Evolutionary conservation across 2,113 vertebrate species (phyloP), one percentile per base, ranked within the genome.

Genomic region (Carlito syrichta): DNA sequence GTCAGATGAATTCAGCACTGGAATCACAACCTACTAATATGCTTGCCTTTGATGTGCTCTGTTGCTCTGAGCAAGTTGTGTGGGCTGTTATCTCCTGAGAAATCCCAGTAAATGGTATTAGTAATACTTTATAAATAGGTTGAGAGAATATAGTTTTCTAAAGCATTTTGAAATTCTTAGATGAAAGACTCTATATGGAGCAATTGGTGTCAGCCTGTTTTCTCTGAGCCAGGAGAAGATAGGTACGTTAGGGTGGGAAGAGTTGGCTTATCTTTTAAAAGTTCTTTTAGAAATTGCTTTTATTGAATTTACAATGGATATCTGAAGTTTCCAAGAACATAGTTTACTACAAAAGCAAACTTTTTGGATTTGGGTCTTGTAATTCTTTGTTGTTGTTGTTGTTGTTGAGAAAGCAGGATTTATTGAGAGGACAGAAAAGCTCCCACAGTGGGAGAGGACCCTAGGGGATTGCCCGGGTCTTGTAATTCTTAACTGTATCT

Each of bases 1-100:
- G 35, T 8, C 83, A 62, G 68, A 20, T 69, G 48, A 69, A 89
- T 82, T 86, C 25, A 77, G 62, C 38, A 27, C 35, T 79, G 69
- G 94, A 86, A 71, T 86, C 43, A 71, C 35, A 68, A 20, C 38
- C 76, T 85, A 85, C n/a, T 93, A 50, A 76, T 32, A n/a, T 81
- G 5, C 90, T 66, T 81, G 91, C 86, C 78, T 92, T n/a, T 54
- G 20, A n/a, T 84, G 76, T 81, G 95, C 76, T 76, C 43, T 60
- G 4, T 91, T 78, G 87, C 87, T 81, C 68, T 14, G 6, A 66
- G 93, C 45, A 91, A 60, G 43, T 81, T 90, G 52, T 84, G 88
- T 94, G 60, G 91, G 86, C 71, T 88, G 52, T 82, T 94, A 94
- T 62, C 82, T 43, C 74, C 95, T 94, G 77, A 96, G 94, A 96